Conservation (phyloP, 2,888 invertebrate genomes). For the Lasius fuliginosus region DNA sequence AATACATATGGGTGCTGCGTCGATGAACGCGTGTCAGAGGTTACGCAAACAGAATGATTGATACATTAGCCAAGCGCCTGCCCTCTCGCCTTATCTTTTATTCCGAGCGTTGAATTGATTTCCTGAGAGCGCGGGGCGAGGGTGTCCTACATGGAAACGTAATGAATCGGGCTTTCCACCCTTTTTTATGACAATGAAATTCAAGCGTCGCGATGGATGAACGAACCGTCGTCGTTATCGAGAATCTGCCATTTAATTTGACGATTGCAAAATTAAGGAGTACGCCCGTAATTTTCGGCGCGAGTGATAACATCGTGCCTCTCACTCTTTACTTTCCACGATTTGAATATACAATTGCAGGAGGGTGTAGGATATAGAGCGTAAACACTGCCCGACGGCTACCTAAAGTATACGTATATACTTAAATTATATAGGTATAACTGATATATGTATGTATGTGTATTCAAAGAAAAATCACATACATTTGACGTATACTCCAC, state of each 20-base stretch:
- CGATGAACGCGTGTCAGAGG: conserved; percentile 81
- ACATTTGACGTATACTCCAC: background rate
- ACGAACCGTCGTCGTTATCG: conserved; percentile 34
- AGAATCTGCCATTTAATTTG: conserved; percentile 39
- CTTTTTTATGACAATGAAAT: conserved; percentile 62
- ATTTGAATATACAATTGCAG: conserved; percentile 37
- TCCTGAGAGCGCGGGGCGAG: conserved; percentile 49
- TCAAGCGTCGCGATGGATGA: conserved; percentile 7
- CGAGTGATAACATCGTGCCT: conserved; percentile 46
- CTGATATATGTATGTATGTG: background rate
- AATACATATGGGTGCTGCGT: conserved; percentile 44
- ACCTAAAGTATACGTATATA: background rate
- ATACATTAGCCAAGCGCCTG: conserved; percentile 81
- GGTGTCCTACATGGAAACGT: conserved; percentile 63
- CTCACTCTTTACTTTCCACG: conserved; percentile 27
- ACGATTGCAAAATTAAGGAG: conserved; percentile 52
- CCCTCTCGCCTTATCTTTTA: conserved; percentile 79
- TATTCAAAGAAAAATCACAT: background rate
- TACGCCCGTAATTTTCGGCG: conserved; percentile 28
- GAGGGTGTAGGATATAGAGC: background rate
- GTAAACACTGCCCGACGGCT: background rate
- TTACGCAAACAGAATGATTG: conserved; percentile 85
- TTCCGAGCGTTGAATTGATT: conserved; percentile 78
- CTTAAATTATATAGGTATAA: conserved; percentile 7
- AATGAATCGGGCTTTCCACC: conserved; percentile 74